These are phyloP conservation scores for Bombus difficillimus DNA, from an alignment of 1,140 invertebrate species.

Conservation along the genomic window DNA sequence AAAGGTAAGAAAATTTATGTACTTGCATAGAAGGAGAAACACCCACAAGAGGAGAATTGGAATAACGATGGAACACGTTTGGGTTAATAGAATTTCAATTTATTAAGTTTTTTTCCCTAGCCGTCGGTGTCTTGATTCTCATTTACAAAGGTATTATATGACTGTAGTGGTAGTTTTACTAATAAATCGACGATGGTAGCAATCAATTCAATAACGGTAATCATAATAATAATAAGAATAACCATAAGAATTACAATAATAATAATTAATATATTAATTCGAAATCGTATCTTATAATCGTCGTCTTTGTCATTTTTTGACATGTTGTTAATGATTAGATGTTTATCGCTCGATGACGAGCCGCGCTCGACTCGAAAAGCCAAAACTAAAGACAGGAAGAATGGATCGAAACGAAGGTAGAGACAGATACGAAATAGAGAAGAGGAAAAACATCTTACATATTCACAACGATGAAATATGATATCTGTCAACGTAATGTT, in stretches of 20 bases:
- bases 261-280: constrained; percentile 54
- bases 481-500: constrained; percentile 35
- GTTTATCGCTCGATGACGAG: not conserved
- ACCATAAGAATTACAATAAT: constrained; percentile 36
- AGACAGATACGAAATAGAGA: not conserved
- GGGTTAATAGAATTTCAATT: constrained; percentile 81
- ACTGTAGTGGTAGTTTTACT: constrained; percentile 70
- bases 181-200: constrained; percentile 64
- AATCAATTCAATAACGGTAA: constrained; percentile 51
- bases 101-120: constrained; percentile 78
- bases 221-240: constrained; percentile 55
- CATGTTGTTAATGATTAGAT: not conserved
- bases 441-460: constrained; percentile 33
- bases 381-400: not conserved
- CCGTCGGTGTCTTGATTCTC: constrained; percentile 79
- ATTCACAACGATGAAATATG: constrained; percentile 52
- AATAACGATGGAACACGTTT: constrained; percentile 70
- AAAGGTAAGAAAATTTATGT: too few relatives aligned
- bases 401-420: not conserved
- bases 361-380: not conserved
- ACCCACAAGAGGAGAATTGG: not conserved
- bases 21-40: too few relatives aligned
- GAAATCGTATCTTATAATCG: constrained; percentile 46
- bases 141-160: constrained; percentile 81
- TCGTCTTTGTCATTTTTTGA: constrained; percentile 3